Conservation (phyloP, 2,113 vertebrate genomes). For the Lagopus leucura region DNA sequence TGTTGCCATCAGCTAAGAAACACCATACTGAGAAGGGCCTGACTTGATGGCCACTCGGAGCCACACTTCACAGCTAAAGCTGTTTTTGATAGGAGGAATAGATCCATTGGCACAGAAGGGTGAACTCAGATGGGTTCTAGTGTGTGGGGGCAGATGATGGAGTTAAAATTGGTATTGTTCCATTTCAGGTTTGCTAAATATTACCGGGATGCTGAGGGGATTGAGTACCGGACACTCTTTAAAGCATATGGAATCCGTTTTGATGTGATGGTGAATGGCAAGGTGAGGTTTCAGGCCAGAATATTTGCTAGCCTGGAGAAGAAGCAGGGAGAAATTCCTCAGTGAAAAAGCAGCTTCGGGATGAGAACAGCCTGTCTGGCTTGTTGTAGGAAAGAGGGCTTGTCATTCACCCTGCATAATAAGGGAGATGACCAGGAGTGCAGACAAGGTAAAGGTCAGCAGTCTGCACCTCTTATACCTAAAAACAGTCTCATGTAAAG, state of each 20-base stretch:
- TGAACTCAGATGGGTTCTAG: neutral
- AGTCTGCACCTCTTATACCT: neutral
- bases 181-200: slow-evolving; percentile 88
- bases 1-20: neutral
- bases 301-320: neutral
- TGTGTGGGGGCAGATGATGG: neutral
- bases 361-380: neutral
- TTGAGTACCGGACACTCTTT: slow-evolving; percentile 85
- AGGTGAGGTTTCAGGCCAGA: slow-evolving; percentile 76
- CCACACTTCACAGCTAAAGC: neutral
- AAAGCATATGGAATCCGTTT: slow-evolving; percentile 97
- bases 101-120: neutral
- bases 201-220: slow-evolving; percentile 82
- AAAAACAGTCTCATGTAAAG: neutral
- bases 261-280: slow-evolving; percentile 93
- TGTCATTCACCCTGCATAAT: neutral
- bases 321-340: neutral
- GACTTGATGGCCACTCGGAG: neutral
- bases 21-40: neutral
- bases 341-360: neutral
- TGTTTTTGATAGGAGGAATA: neutral
- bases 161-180: neutral
- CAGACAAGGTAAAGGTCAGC: neutral
- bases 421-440: neutral
- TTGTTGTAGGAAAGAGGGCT: neutral